These are phyloP conservation scores for Busseola fusca DNA, from an alignment of 2,888 invertebrate genomes.

Conservation along the genomic window DNA sequence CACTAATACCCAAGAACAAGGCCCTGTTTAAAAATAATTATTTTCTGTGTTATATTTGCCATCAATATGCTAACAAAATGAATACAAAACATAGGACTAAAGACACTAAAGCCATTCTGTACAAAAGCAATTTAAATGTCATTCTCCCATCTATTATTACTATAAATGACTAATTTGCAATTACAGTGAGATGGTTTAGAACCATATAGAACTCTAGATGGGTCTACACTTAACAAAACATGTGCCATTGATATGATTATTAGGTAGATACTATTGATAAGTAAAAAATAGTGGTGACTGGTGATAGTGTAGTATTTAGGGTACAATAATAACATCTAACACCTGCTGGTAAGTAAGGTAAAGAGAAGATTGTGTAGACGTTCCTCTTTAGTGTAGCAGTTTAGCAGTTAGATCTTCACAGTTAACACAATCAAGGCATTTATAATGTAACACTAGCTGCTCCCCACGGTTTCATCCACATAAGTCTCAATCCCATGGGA, in stretches of 20 bases:
- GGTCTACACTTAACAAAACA: not conserved
- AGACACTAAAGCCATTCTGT: not conserved
- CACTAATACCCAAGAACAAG: not conserved
- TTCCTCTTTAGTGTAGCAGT: not conserved
- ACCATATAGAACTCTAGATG: not conserved
- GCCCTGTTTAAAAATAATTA: not conserved
- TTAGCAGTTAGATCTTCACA: not conserved
- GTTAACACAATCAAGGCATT: not conserved
- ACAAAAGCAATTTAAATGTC: not conserved
- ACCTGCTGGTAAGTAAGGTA: not conserved
- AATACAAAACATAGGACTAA: no score
- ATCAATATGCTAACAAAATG: no score
- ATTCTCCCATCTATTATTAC: not conserved
- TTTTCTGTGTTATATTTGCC: no score
- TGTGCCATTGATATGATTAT: conserved; percentile 4
- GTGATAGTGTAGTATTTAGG: not conserved
- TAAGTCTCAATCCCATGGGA: not conserved
- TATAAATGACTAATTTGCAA: not conserved
- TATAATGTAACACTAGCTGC: not conserved
- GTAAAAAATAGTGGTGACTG: conserved; percentile 6
- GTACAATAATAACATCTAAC: not conserved
- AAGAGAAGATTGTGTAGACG: not conserved
- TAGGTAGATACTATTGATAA: not conserved
- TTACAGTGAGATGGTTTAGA: not conserved
- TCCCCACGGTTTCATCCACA: not conserved